Conservation (phyloP, 2,888 invertebrate genomes). For the Blastobasis lacticolella region DNA sequence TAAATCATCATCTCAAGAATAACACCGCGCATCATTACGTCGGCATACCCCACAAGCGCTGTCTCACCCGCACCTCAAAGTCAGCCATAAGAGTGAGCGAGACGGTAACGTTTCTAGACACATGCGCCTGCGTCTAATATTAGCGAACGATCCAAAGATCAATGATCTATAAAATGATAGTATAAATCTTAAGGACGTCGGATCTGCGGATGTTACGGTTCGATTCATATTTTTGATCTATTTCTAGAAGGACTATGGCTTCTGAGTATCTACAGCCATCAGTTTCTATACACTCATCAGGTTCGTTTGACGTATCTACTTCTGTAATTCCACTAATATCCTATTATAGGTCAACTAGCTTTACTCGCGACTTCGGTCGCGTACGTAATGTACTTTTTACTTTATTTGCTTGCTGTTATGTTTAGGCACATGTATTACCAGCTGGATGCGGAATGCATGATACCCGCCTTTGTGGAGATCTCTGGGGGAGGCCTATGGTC, state of each 20-base stretch:
- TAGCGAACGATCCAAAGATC: constrained; percentile 22
- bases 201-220: constrained; percentile 3
- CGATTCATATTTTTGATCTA: not conserved
- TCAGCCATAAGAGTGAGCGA: constrained; percentile 2
- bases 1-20: not conserved
- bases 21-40: not conserved
- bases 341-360: no score
- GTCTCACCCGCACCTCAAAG: constrained; percentile 3
- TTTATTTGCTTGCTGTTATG: no score
- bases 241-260: not conserved
- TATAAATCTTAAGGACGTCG: not conserved
- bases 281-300: no score
- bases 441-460: no score
- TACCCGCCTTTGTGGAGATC: no score
- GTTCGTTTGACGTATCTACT: no score
- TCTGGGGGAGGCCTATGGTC: no score
- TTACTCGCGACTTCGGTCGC: no score
- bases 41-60: not conserved
- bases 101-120: constrained; percentile 14
- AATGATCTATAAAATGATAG: constrained; percentile 25
- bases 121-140: constrained; percentile 23
- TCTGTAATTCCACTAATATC: no score
- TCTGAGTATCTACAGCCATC: no score
- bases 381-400: no score
- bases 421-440: no score